These are phyloP conservation scores for Pectinophora gossypiella DNA, from an alignment of 1,140 invertebrate species.

Conservation along the genomic window DNA sequence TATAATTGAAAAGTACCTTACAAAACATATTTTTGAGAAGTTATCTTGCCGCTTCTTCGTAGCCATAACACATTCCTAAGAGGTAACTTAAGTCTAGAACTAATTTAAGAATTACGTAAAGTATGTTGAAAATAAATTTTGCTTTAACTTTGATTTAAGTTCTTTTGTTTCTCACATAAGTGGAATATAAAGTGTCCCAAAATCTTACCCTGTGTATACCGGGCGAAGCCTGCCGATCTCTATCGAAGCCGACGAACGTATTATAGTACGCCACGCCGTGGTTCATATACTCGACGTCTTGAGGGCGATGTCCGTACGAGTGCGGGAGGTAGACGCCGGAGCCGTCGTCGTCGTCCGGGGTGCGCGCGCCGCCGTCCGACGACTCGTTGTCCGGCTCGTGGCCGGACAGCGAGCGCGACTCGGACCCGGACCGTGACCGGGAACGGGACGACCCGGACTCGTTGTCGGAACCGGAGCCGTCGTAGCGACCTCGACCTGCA, in stretches of 20 bases:
- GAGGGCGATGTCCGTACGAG: slow-evolving; percentile 47
- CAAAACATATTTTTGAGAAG: too few relatives aligned
- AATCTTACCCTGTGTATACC: slow-evolving; percentile 64
- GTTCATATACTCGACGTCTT: slow-evolving; percentile 68
- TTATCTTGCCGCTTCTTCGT: too few relatives aligned
- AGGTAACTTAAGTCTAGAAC: too few relatives aligned
- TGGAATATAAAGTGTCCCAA: neutral
- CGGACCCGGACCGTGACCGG: slow-evolving; percentile 47
- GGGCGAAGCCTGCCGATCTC: slow-evolving; percentile 57
- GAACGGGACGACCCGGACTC: slow-evolving; percentile 65
- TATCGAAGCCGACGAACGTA: slow-evolving; percentile 75
- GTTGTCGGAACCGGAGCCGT: slow-evolving; percentile 68
- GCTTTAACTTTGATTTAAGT: too few relatives aligned
- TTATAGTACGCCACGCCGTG: slow-evolving; percentile 78
- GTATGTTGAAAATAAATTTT: too few relatives aligned
- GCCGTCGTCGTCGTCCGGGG: slow-evolving; percentile 75
- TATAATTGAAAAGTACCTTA: too few relatives aligned
- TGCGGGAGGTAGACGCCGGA: slow-evolving; percentile 77
- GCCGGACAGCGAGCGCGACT: slow-evolving; percentile 74
- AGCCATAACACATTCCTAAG: too few relatives aligned
- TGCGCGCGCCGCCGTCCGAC: slow-evolving; percentile 80
- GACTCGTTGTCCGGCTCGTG: slow-evolving; percentile 83
- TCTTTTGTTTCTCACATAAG: too few relatives aligned
- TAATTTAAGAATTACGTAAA: too few relatives aligned
- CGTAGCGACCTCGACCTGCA: slow-evolving; percentile 47